These are phyloP conservation scores for Myotis vivesi DNA, from an alignment of 2,797 vertebrate species.

Conservation along the genomic window DNA sequence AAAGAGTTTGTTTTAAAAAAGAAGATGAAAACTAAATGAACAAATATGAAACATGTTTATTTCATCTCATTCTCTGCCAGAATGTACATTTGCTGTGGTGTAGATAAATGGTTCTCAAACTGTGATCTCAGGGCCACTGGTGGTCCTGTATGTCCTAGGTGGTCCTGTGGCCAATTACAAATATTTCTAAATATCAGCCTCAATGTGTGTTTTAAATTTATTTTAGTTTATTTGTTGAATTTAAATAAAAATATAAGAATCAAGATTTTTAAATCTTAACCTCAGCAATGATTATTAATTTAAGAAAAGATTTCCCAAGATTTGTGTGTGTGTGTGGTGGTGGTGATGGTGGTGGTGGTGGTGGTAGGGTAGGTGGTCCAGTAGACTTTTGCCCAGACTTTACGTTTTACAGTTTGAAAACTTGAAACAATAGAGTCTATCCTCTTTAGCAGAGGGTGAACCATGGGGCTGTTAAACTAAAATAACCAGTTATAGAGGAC, in stretches of 20 bases:
- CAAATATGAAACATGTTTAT: constrained; percentile 30
- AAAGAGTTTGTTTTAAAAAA: constrained; percentile 6
- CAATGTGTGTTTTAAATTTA: constrained; percentile 43
- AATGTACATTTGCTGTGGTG: constrained; percentile 1
- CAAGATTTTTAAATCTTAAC: constrained; percentile 55
- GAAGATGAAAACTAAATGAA: constrained; percentile 46
- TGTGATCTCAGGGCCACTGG: background rate
- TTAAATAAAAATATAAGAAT: constrained; percentile 54
- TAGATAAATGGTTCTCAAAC: background rate
- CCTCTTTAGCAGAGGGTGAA: background rate
- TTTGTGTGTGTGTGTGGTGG: background rate
- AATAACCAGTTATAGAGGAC: background rate
- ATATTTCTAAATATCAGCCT: background rate
- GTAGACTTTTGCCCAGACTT: background rate
- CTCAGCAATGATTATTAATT: constrained; percentile 52
- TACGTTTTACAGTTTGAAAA: background rate
- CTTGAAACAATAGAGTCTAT: background rate
- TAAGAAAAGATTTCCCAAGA: constrained; percentile 11
- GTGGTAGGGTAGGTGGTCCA: constrained; percentile 9
- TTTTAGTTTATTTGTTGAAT: constrained; percentile 58
- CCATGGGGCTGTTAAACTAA: background rate
- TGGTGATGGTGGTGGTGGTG: background rate
- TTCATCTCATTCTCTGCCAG: constrained; percentile 19
- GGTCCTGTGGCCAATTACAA: constrained; percentile 14
- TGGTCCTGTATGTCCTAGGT: constrained; percentile 2